These are phyloP conservation scores for Acrobasis repandana DNA, from an alignment of 2,888 invertebrate species.

Conservation along the genomic window DNA sequence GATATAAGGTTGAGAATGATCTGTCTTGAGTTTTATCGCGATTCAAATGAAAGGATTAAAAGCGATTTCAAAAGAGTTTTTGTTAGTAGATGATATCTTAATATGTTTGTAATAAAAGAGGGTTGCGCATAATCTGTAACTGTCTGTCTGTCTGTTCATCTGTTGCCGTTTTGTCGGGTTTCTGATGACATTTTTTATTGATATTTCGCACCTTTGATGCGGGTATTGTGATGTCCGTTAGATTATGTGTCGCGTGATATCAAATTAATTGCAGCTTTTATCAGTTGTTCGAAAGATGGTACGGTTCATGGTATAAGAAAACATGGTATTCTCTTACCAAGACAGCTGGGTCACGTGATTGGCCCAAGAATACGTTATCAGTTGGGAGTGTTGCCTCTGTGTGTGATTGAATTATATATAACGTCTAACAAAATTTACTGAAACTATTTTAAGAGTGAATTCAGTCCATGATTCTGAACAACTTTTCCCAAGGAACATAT, in stretches of 20 bases:
- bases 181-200: slow-evolving; percentile 41
- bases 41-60: slow-evolving; percentile 58
- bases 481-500: no score
- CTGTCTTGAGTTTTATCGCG: background rate
- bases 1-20: slow-evolving; percentile 10
- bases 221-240: slow-evolving; percentile 45
- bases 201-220: slow-evolving; percentile 70
- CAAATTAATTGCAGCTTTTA: background rate
- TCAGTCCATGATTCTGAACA: no score
- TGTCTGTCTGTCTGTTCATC: slow-evolving; percentile 62
- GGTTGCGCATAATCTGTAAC: slow-evolving; percentile 78
- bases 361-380: no score
- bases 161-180: slow-evolving; percentile 55
- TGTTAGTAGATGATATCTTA: slow-evolving; percentile 75
- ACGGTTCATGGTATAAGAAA: background rate
- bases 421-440: no score
- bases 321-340: no score
- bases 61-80: slow-evolving; percentile 65
- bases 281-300: background rate
- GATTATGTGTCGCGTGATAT: slow-evolving; percentile 25
- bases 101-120: slow-evolving; percentile 75
- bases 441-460: no score
- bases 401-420: no score
- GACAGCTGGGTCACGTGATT: no score
- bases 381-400: no score